phyloP scores from a whole-genome alignment of 2,888 invertebrate species.

The Trachelus iudaicus region DNA sequence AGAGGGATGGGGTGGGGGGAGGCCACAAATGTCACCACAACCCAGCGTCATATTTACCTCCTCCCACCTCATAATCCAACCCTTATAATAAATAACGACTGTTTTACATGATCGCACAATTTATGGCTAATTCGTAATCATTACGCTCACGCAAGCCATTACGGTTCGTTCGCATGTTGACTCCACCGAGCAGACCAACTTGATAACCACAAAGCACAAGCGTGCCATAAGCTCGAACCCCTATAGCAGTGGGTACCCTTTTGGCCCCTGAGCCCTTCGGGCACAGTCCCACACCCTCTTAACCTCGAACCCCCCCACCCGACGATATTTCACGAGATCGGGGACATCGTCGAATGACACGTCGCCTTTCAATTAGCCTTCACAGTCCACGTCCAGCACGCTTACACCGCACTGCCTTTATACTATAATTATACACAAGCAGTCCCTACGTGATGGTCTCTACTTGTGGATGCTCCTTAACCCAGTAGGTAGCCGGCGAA shows the following conservation, averaged over 20 bases:
- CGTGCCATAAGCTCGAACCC: neutral
- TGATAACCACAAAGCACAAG: slow-evolving; percentile 37
- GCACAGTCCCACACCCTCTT: neutral
- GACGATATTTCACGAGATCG: neutral
- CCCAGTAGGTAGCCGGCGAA: neutral
- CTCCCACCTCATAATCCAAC: neutral
- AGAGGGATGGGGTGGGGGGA: neutral
- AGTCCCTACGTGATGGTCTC: neutral
- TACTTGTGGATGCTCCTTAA: neutral
- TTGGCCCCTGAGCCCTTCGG: neutral
- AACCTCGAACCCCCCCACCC: neutral
- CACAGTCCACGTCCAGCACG: neutral
- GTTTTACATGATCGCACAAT: slow-evolving; percentile 56
- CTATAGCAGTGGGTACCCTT: neutral
- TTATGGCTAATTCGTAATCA: slow-evolving; percentile 57
- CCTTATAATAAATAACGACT: slow-evolving; percentile 44
- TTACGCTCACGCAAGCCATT: slow-evolving; percentile 57
- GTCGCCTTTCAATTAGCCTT: slow-evolving; percentile 50
- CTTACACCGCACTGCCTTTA: neutral
- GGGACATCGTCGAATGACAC: slow-evolving; percentile 32
- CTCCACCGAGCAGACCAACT: slow-evolving; percentile 40
- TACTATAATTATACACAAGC: neutral
- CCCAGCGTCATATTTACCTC: neutral
- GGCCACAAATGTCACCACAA: neutral
- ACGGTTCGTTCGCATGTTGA: slow-evolving; percentile 49